These are phyloP conservation scores for Trinectes maculatus DNA, from an alignment of 2,113 vertebrate genomes.

Conservation along the genomic window DNA sequence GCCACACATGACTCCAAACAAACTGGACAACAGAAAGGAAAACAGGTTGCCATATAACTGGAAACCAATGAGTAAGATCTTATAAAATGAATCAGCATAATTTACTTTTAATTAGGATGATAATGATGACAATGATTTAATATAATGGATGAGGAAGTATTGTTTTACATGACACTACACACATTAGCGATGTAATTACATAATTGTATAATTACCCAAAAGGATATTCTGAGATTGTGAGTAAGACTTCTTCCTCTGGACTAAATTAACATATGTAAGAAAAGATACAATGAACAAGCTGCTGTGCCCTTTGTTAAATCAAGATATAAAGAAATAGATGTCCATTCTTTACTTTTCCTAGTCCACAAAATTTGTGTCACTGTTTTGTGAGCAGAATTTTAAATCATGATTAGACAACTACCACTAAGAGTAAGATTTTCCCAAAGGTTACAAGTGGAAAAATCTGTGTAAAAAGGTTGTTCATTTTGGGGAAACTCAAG, in stretches of 20 bases:
- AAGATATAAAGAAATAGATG: no score
- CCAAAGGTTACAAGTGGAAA: no score
- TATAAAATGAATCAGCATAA: neutral
- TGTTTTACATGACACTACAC: neutral
- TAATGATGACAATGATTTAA: neutral
- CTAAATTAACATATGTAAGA: no score
- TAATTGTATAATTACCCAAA: neutral
- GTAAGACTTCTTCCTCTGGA: no score
- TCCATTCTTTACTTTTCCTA: no score
- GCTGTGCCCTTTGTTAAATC: no score
- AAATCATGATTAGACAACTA: no score
- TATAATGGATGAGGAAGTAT: neutral
- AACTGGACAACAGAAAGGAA: neutral
- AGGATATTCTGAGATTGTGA: neutral
- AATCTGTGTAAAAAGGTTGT: neutral
- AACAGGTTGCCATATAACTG: neutral
- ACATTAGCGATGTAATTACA: neutral
- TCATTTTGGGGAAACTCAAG: neutral
- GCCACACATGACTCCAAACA: neutral
- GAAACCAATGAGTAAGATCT: no score
- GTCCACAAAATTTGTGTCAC: no score
- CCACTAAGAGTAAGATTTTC: no score
- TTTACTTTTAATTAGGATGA: neutral
- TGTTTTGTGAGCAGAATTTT: no score
- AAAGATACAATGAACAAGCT: no score